Percentiles rank a stretch among this genome's conserved stretches.
phyloP scores from a whole-genome alignment of 2,888 invertebrate genomes.

The Spilarctia lutea region DNA sequence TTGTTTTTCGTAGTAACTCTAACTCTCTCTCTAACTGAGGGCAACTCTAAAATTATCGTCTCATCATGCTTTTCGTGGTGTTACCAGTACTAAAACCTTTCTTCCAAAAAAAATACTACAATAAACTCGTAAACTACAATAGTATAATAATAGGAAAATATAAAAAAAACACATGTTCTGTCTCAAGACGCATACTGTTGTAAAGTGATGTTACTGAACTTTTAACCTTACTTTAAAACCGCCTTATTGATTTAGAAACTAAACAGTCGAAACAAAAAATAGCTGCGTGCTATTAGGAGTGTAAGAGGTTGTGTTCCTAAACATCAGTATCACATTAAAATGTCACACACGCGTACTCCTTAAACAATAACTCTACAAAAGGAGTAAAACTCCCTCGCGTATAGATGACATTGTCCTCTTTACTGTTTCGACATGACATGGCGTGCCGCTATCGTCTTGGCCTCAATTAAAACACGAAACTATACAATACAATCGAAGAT shows the following conservation, averaged over 20 bases:
- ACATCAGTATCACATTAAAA: conserved; percentile 27
- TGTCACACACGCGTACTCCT: conserved; percentile 34
- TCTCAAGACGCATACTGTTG: not conserved
- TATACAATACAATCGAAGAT: conserved; percentile 33
- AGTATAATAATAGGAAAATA: too few relatives aligned
- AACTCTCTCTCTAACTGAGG: too few relatives aligned
- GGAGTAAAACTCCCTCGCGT: conserved; percentile 64
- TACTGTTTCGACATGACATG: conserved; percentile 41
- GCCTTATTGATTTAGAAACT: not conserved
- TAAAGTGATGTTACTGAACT: not conserved
- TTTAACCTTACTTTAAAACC: not conserved
- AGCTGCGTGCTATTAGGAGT: not conserved
- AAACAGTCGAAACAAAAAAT: not conserved
- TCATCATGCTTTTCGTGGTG: too few relatives aligned
- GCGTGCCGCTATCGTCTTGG: conserved; percentile 44
- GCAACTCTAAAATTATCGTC: too few relatives aligned
- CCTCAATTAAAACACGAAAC: conserved; percentile 42
- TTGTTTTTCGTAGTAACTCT: too few relatives aligned
- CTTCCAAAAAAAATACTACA: too few relatives aligned
- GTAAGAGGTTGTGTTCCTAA: not conserved
- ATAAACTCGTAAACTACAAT: too few relatives aligned
- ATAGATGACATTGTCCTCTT: conserved; percentile 60
- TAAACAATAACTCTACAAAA: conserved; percentile 51
- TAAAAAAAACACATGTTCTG: not conserved
- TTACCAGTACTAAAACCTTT: too few relatives aligned